Evolutionary conservation across 2,113 vertebrate species (phyloP).

Genomic region (Axis porcinus): DNA sequence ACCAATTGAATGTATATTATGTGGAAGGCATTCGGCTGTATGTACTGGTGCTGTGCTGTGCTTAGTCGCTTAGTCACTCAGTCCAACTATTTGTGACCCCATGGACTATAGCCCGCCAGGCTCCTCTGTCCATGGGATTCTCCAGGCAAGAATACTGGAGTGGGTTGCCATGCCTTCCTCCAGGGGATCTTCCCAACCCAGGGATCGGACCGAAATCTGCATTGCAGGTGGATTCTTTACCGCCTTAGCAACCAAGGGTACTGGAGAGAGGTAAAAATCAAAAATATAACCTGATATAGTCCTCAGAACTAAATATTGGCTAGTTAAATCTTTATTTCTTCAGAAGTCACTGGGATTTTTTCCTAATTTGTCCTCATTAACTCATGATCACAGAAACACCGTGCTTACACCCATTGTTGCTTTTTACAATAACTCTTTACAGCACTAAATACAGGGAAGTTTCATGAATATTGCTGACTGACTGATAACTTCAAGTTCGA

Average conservation of each 20-base stretch:
- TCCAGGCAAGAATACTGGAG: not conserved
- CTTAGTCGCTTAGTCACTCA: not conserved
- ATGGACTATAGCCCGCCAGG: not conserved
- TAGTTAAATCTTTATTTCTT: not conserved
- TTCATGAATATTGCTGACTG: not conserved
- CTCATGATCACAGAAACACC: not conserved
- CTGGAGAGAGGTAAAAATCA: not conserved
- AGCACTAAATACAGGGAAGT: not conserved
- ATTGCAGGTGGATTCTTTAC: not conserved
- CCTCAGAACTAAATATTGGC: not conserved
- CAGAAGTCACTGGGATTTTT: not conserved
- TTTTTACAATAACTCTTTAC: not conserved
- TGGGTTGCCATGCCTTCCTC: not conserved
- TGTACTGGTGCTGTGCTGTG: not conserved
- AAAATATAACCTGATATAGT: not conserved
- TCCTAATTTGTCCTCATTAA: not conserved
- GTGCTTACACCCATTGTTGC: not conserved
- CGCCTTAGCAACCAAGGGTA: not conserved
- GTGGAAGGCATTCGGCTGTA: not conserved
- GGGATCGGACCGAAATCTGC: accelerated
- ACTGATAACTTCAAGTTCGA: not conserved
- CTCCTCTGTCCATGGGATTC: not conserved
- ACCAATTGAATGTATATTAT: not conserved
- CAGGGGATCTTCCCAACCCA: not conserved
- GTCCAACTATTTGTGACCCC: not conserved